A percentile compares a stretch with the other conserved stretches of the same genome.
Conservation (phyloP, 2,113 vertebrate genomes). For the Saguinus imperator region DNA sequence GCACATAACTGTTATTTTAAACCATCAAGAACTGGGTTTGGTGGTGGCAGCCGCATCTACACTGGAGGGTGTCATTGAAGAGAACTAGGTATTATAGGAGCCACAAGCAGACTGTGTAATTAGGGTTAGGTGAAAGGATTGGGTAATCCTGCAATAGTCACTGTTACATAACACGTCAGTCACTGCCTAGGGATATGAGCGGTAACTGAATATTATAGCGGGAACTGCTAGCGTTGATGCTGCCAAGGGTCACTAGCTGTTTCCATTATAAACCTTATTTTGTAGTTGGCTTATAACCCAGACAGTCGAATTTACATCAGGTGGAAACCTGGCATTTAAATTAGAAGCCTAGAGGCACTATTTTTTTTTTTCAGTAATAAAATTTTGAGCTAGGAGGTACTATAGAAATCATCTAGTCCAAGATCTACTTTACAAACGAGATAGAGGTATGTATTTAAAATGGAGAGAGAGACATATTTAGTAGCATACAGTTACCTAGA, state of each 20-base stretch:
- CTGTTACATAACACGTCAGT: conserved; percentile 80
- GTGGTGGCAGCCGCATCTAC: conserved; percentile 67
- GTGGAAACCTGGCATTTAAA: conserved; percentile 62
- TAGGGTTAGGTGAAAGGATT: conserved; percentile 80
- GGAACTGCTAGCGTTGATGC: conserved; percentile 54
- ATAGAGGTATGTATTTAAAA: background rate
- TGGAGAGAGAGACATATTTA: background rate
- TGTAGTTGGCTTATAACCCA: conserved; percentile 80
- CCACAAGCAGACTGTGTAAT: conserved; percentile 80
- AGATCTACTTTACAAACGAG: background rate
- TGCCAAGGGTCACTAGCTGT: conserved; percentile 81
- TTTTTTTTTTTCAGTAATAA: conserved; percentile 27
- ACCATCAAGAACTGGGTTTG: conserved; percentile 68
- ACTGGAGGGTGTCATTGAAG: conserved; percentile 60
- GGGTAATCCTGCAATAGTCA: conserved; percentile 78
- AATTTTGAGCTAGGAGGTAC: conserved; percentile 20
- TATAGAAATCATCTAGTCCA: background rate
- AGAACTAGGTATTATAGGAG: conserved; percentile 72
- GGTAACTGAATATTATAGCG: conserved; percentile 80
- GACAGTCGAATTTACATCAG: conserved; percentile 76
- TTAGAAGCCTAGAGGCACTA: conserved; percentile 54
- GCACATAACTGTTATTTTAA: conserved; percentile 74
- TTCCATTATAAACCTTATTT: conserved; percentile 79
- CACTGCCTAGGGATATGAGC: conserved; percentile 70
- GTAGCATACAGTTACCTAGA: background rate